Evolutionary conservation across 2,888 invertebrate species (phyloP).

Genomic region (Octodonta nipae): DNA sequence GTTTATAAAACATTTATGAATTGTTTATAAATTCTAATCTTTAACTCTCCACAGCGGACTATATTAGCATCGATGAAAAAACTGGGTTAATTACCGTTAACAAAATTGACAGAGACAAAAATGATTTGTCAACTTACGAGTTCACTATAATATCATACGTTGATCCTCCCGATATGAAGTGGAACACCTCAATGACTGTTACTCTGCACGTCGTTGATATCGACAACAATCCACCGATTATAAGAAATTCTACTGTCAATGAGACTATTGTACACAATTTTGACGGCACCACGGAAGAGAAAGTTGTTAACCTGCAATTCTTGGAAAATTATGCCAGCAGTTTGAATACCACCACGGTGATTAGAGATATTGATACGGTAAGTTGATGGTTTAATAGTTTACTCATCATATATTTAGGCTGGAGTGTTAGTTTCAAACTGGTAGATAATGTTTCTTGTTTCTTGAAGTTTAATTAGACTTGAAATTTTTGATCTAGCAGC

Average conservation of each 20-base stretch:
- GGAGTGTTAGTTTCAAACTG: too few relatives aligned
- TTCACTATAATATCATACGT: conserved; percentile 29
- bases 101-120: conserved; percentile 31
- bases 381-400: conserved; percentile 6
- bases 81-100: conserved; percentile 26
- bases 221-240: conserved; percentile 51
- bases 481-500: too few relatives aligned
- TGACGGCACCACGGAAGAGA: conserved; percentile 1
- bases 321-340: conserved; percentile 42
- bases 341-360: conserved; percentile 38
- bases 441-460: too few relatives aligned
- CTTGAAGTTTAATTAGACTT: too few relatives aligned
- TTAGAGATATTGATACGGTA: conserved; percentile 32
- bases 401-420: too few relatives aligned
- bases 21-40: too few relatives aligned
- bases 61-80: conserved; percentile 18
- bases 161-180: conserved; percentile 11
- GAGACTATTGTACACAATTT: not conserved
- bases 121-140: conserved; percentile 17
- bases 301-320: conserved; percentile 32
- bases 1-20: too few relatives aligned
- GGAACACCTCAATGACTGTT: conserved; percentile 13
- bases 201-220: conserved; percentile 39
- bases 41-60: too few relatives aligned
- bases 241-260: not conserved